Evolutionary conservation across 2,888 invertebrate genomes (phyloP), one percentile per base, ranked within the genome.

Genomic region (Lithodes maja): DNA sequence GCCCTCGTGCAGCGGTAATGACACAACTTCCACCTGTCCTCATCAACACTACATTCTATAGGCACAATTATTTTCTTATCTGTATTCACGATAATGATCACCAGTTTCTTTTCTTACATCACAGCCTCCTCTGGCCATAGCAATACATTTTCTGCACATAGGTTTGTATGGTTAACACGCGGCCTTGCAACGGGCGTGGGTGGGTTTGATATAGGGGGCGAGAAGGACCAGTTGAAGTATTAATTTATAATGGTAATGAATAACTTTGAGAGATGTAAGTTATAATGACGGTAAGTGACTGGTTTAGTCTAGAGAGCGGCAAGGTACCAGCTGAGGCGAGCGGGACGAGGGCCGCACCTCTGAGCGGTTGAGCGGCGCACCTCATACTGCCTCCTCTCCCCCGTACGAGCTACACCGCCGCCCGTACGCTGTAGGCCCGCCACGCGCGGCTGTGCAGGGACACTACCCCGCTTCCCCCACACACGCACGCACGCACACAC

Each of bases 391-490:
- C 82, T 83, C 87, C 33, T 83, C 83, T 74, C 84, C 69, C 80
- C 71, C 69, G 61, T 69, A 77, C 78, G 78, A 83, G 88, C 84
- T 68, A 84, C 83, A 83, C 83, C 84, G 83, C 78, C 88, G 79
- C 80, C 80, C 86, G 82, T 86, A 86, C 86, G 82, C 86, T 81
- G 86, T 86, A 86, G 86, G 86, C 86, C 86, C 86, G 86, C 86
- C 86, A 86, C 86, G 86, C 86, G 86, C 86, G 86, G 82, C 86
- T 82, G 61, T 86, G 86, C 82, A 61, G 81, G 86, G 86, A 86
- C 86, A 86, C 88, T 88, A 88, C 88, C 88, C 77, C 82, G 61
- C 82, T 83, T 49, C 85, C 52, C 69, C 69, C 82, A n/a, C 81
- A 53, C 85, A 86, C 54, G 74, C 71, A 80, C 80, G 75, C 80